Conservation (phyloP, 2,888 invertebrate genomes). For the Rugalucina vietnamica region DNA sequence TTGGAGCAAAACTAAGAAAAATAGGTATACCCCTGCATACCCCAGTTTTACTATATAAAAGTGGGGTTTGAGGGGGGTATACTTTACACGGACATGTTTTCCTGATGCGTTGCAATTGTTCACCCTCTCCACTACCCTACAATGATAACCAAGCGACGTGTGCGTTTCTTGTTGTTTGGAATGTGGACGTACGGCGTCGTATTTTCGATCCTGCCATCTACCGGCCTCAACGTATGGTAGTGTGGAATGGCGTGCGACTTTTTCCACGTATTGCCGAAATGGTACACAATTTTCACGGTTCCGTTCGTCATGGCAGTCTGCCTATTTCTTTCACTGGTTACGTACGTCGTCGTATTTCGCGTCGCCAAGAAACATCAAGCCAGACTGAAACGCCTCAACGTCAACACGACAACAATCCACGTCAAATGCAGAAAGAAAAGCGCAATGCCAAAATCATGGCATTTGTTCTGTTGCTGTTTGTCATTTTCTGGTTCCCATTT, state of each 20-base stretch:
- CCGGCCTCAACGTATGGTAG: constrained; percentile 47
- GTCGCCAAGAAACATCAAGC: background rate
- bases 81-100: no score
- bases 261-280: constrained; percentile 56
- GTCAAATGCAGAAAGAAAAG: constrained; percentile 32
- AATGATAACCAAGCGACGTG: constrained; percentile 48
- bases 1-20: no score
- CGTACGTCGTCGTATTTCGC: background rate
- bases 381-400: background rate
- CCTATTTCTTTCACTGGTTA: constrained; percentile 24
- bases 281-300: constrained; percentile 55
- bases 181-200: constrained; percentile 60
- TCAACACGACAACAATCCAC: background rate
- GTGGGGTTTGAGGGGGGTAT: no score
- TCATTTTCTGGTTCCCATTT: constrained; percentile 69
- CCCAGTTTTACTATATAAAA: constrained; percentile 60
- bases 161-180: constrained; percentile 35
- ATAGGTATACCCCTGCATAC: no score
- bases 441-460: constrained; percentile 56
- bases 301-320: constrained; percentile 45
- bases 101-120: constrained; percentile 63
- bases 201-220: constrained; percentile 52
- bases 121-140: constrained; percentile 58
- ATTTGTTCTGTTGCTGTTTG: constrained; percentile 60
- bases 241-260: constrained; percentile 53